Conservation (phyloP, 2,888 invertebrate genomes). For the Drosophila tripunctata region DNA sequence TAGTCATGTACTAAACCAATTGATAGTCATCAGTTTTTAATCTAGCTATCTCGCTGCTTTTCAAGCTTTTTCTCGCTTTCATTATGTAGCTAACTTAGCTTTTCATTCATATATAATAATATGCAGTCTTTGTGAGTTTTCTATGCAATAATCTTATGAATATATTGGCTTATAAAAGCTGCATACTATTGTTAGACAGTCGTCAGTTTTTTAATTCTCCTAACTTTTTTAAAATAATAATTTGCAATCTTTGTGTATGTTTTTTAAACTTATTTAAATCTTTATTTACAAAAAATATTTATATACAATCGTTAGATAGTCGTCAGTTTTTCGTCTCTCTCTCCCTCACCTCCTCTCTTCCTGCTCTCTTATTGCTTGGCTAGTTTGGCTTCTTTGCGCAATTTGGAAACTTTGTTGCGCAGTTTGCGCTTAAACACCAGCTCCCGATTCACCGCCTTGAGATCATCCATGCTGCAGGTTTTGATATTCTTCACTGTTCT, state of each 20-base stretch:
- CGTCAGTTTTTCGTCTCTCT: neutral
- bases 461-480: constrained; percentile 69
- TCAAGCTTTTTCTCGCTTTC: too few relatives aligned
- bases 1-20: too few relatives aligned
- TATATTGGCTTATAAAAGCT: too few relatives aligned
- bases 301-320: constrained; percentile 41
- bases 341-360: neutral
- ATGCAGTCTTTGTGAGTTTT: too few relatives aligned
- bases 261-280: constrained; percentile 46
- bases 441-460: constrained; percentile 68
- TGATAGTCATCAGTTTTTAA: too few relatives aligned
- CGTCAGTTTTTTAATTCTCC: too few relatives aligned
- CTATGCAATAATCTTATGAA: too few relatives aligned
- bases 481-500: constrained; percentile 64
- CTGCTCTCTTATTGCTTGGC: constrained; percentile 2
- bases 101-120: too few relatives aligned
- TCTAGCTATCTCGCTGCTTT: too few relatives aligned
- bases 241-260: constrained; percentile 24
- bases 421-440: constrained; percentile 66
- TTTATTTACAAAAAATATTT: constrained; percentile 55
- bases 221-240: constrained; percentile 20
- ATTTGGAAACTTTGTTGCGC: constrained; percentile 48
- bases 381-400: constrained; percentile 45
- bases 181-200: too few relatives aligned
- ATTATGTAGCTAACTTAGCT: too few relatives aligned